These are phyloP conservation scores for Thaleichthys pacificus DNA, from an alignment of 2,797 vertebrate species.

Conservation along the genomic window DNA sequence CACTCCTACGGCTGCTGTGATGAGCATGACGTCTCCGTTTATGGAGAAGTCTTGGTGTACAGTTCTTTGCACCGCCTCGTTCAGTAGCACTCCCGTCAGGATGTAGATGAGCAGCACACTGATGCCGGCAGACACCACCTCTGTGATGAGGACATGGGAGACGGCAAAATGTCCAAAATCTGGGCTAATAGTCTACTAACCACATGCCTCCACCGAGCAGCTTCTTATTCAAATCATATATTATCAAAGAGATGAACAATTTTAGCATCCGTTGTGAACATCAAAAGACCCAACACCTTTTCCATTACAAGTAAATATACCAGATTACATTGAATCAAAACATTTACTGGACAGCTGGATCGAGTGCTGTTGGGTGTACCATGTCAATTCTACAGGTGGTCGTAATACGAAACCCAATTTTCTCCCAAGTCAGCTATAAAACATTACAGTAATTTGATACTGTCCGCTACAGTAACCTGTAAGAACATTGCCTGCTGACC, in stretches of 20 bases:
- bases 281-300: no score
- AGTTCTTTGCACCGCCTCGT: constrained; percentile 94
- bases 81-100: constrained; percentile 87
- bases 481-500: neutral
- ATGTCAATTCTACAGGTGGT: neutral
- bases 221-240: no score
- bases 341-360: neutral
- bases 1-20: constrained; percentile 94
- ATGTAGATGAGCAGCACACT: constrained; percentile 93
- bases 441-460: neutral
- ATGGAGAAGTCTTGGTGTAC: constrained; percentile 91
- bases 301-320: no score
- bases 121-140: constrained; percentile 92
- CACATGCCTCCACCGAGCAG: no score
- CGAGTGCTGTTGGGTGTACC: neutral
- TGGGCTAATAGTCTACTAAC: no score
- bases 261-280: no score
- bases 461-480: neutral
- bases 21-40: constrained; percentile 96
- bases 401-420: neutral
- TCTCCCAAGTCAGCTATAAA: neutral
- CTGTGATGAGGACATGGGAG: constrained; percentile 67
- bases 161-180: neutral
- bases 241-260: no score
- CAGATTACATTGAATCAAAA: neutral